These are phyloP conservation scores for Synanthedon tipuliformis DNA, from an alignment of 2,888 invertebrate species.

Conservation along the genomic window DNA sequence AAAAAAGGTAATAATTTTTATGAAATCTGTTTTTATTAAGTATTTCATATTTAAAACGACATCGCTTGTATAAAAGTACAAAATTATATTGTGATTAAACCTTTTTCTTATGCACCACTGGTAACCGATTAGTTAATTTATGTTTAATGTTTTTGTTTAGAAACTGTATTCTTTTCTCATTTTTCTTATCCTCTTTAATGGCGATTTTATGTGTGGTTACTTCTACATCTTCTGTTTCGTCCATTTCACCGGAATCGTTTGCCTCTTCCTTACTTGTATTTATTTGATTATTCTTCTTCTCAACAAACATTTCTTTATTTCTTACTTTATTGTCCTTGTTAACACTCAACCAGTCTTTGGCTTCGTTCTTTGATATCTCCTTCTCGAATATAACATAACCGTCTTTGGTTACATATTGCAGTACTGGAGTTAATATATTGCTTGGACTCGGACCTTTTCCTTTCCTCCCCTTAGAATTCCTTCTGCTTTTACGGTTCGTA, in stretches of 20 bases:
- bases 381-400: conserved; percentile 59
- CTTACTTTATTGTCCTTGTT: not conserved
- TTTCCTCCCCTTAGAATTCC: conserved; percentile 8
- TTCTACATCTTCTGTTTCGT: conserved; percentile 11
- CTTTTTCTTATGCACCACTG: not conserved
- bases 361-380: conserved; percentile 45
- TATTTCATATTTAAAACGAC: too few relatives aligned
- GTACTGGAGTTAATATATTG: conserved; percentile 37
- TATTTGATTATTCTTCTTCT: not conserved
- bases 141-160: not conserved
- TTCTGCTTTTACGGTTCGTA: conserved; percentile 11
- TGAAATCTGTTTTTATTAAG: too few relatives aligned
- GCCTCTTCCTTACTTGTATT: too few relatives aligned
- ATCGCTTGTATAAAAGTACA: too few relatives aligned
- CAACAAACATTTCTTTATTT: not conserved
- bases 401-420: conserved; percentile 57
- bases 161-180: not conserved
- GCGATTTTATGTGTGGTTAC: conserved; percentile 4
- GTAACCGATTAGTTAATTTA: not conserved
- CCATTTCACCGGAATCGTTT: not conserved
- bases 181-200: not conserved
- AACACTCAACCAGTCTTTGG: conserved; percentile 35
- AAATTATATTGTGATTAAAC: not conserved
- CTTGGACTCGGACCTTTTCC: conserved; percentile 6
- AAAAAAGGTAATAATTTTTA: too few relatives aligned